Base-by-base conservation (phyloP, 1,140 invertebrate genomes). In the Drosophila paulistorum region DNA sequence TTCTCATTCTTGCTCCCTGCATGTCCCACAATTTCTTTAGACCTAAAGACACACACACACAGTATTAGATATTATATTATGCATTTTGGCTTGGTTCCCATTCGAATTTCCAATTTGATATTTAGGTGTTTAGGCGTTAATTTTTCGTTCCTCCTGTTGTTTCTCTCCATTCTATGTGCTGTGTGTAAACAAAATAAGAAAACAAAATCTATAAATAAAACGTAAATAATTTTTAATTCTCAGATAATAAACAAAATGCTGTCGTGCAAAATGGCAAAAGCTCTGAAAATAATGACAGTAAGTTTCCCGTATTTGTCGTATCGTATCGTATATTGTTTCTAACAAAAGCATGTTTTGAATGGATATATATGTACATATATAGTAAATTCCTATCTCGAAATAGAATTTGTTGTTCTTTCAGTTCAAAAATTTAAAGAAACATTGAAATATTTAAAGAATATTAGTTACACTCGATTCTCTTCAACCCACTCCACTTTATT, bases 211-310 rank as follows among this genome's bases (percentile, higher is more conserved):
- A 74, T 68, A 74, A 60, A 77, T 84, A 77, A 75, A 85, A 77
- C 78, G 81, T 85, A 86, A 85, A 85, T 78, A 75, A 51, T 85
- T 89, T 91, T 80, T 90, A 78, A 81, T 91, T 91, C 90, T 86
- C 90, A 91, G 90, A 91, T 91, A 76, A 91, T 77, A 91, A 90
- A 89, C 84, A 90, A 81, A 90, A 83, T 81, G 90, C 83, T 87
- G 90, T 91, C 78, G 86, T 65, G 76, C 72, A 66, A 80, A 91
- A 91, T 91, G 90, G 90, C 83, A 91, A 91, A 79, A 85, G 64
- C 65, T 71, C 77, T 78, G 86, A 91, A 77, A 89, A 72, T 59
- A 59, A 9, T 89, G 90, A 91, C 78, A 83, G 90, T 91, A 91
- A 91, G 90, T 91, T 30, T 76, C 48, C 68, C 45, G 17, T 51